phyloP scores from a whole-genome alignment of 1,140 invertebrate genomes.

The Drosophila orena region DNA sequence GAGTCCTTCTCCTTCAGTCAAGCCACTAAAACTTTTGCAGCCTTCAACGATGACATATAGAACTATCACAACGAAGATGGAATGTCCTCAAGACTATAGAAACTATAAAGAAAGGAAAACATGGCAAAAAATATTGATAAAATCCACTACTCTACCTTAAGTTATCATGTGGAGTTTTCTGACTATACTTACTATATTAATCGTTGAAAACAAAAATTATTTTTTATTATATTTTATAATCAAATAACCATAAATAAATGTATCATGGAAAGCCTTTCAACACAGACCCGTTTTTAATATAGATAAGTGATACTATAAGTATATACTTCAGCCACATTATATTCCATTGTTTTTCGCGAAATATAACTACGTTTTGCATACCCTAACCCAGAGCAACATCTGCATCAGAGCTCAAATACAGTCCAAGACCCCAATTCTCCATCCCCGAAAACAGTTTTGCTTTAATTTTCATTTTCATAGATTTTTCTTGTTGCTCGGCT shows the following conservation, averaged over 20 bases:
- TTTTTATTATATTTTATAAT: too few species aligned
- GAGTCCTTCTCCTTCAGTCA: conserved; percentile 24
- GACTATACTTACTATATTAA: too few species aligned
- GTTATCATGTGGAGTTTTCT: background rate
- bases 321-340: background rate
- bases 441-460: conserved; percentile 46
- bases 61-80: conserved; percentile 1
- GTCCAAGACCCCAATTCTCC: conserved; percentile 5
- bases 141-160: background rate
- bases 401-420: conserved; percentile 1
- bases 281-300: background rate
- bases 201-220: too few species aligned
- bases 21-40: conserved; percentile 40
- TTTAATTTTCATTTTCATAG: conserved; percentile 82
- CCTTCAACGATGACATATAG: conserved; percentile 1
- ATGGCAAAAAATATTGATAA: background rate
- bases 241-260: too few species aligned
- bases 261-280: too few species aligned
- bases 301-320: background rate
- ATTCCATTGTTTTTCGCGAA: background rate
- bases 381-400: conserved; percentile 4
- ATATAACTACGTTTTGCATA: background rate
- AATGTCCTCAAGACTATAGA: background rate
- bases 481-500: conserved; percentile 64
- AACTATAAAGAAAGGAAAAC: background rate